Conservation (phyloP, 2,888 invertebrate genomes). For the Acronicta aceris region DNA sequence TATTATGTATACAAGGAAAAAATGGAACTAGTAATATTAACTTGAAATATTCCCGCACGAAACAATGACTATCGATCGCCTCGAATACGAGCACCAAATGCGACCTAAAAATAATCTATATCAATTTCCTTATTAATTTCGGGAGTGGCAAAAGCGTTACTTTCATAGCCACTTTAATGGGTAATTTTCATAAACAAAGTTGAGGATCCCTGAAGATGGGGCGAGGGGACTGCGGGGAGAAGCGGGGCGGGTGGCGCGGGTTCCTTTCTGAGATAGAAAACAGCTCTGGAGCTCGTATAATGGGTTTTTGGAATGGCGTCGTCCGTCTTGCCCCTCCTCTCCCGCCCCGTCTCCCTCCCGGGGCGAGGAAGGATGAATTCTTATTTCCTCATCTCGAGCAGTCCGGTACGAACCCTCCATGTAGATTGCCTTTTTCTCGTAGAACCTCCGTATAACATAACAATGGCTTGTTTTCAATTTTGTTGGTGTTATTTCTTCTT, state of each 20-base stretch:
- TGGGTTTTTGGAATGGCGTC: slow-evolving; percentile 93
- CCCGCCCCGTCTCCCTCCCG: slow-evolving; percentile 68
- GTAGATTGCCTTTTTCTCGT: slow-evolving; percentile 88
- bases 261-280: slow-evolving; percentile 89
- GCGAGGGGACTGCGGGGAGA: slow-evolving; percentile 66
- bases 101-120: slow-evolving; percentile 82
- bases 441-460: slow-evolving; percentile 87
- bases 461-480: slow-evolving; percentile 89
- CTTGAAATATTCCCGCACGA: slow-evolving; percentile 46
- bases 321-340: slow-evolving; percentile 89
- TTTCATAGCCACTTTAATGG: slow-evolving; percentile 89
- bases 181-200: slow-evolving; percentile 89
- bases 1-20: slow-evolving; percentile 6
- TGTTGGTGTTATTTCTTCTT: slow-evolving; percentile 76
- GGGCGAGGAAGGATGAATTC: slow-evolving; percentile 89
- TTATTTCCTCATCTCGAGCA: slow-evolving; percentile 89
- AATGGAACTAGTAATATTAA: slow-evolving; percentile 33
- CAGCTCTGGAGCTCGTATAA: slow-evolving; percentile 91
- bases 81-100: slow-evolving; percentile 59
- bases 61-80: slow-evolving; percentile 49
- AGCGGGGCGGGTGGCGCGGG: slow-evolving; percentile 65
- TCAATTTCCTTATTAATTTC: slow-evolving; percentile 89
- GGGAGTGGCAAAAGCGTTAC: slow-evolving; percentile 87
- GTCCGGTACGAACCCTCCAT: slow-evolving; percentile 87
- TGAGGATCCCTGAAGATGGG: slow-evolving; percentile 82